Conservation (phyloP, 2,113 vertebrate species). For the Phyllopteryx taeniolatus region DNA sequence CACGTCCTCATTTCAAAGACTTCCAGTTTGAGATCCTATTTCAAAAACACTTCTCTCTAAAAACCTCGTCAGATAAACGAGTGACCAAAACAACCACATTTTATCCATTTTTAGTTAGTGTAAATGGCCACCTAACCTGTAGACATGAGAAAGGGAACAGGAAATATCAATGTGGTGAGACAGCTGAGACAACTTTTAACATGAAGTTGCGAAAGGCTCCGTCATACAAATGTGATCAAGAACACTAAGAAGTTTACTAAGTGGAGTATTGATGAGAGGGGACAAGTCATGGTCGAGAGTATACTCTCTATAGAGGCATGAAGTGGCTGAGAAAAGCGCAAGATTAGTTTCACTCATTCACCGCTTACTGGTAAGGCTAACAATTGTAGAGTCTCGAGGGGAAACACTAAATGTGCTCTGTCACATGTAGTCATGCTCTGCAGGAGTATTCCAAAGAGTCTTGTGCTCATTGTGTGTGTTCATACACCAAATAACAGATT, state of each 20-base stretch:
- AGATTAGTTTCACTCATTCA: slow-evolving; percentile 19
- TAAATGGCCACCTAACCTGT: no score
- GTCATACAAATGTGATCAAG: neutral
- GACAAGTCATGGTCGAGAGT: neutral
- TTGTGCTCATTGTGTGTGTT: slow-evolving; percentile 25
- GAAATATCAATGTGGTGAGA: neutral
- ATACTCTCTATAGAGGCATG: no score
- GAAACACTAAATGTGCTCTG: slow-evolving; percentile 13
- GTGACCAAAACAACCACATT: no score
- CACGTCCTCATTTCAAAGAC: no score
- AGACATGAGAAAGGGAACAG: no score
- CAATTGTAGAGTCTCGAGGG: neutral
- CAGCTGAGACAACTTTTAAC: neutral
- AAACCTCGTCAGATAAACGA: no score
- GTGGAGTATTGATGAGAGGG: neutral
- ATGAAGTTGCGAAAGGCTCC: neutral
- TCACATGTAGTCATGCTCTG: slow-evolving; percentile 8
- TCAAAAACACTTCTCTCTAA: no score
- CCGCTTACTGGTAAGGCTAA: neutral
- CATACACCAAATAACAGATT: slow-evolving; percentile 14
- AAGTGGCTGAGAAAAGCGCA: slow-evolving; percentile 13
- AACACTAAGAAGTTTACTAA: neutral
- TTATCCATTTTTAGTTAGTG: no score
- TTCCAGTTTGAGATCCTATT: no score
- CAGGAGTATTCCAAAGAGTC: slow-evolving; percentile 9